phyloP scores from a whole-genome alignment of 2,113 vertebrate species.

The Lophura nycthemera region DNA sequence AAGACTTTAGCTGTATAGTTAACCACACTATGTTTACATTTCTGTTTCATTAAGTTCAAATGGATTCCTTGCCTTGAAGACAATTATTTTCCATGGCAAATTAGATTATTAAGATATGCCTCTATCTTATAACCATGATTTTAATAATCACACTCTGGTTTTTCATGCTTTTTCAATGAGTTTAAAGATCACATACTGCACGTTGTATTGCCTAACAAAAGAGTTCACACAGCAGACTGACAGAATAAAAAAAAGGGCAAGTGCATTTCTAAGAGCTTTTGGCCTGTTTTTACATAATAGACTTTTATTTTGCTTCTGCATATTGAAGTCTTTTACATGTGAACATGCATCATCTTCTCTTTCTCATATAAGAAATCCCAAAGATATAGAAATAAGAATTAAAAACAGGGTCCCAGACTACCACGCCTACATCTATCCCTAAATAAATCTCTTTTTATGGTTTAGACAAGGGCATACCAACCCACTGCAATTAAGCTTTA shows the following conservation, averaged over 20 bases:
- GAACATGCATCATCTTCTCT: neutral
- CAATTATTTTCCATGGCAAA: constrained; percentile 14
- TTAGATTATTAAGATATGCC: neutral
- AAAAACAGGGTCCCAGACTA: neutral
- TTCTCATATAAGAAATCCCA: neutral
- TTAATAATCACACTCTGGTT: neutral
- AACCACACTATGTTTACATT: constrained; percentile 37
- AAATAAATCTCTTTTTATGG: neutral
- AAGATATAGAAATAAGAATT: neutral
- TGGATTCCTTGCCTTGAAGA: neutral
- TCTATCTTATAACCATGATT: neutral
- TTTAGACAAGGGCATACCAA: neutral
- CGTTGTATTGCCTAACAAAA: neutral
- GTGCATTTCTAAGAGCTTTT: neutral
- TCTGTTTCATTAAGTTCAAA: constrained; percentile 13
- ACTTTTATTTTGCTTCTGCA: neutral
- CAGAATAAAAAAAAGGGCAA: neutral
- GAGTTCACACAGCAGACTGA: neutral
- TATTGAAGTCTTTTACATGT: neutral
- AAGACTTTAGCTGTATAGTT: constrained; percentile 14
- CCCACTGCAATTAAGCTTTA: neutral
- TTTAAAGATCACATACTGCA: neutral
- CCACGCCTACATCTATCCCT: neutral
- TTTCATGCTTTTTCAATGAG: neutral
- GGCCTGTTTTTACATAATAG: neutral